Conservation (phyloP, 2,797 vertebrate species). For the Mus caroli region DNA sequence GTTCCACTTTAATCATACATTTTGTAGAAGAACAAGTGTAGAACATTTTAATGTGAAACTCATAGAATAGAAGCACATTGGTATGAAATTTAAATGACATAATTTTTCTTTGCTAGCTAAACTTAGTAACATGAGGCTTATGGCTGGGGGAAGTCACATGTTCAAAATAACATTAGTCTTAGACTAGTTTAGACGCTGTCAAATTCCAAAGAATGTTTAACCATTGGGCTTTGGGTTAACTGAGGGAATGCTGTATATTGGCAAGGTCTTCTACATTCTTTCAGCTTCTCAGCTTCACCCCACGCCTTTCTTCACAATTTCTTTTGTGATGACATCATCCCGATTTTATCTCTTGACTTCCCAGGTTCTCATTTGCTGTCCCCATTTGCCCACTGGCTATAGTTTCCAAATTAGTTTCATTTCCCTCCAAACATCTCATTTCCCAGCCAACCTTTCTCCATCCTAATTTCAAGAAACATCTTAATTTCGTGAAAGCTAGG, state of each 20-base stretch:
- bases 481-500: neutral
- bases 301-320: neutral
- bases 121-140: slow-evolving; percentile 13
- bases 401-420: neutral
- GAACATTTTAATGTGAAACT: slow-evolving; percentile 67
- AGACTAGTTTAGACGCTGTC: slow-evolving; percentile 41
- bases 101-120: slow-evolving; percentile 66
- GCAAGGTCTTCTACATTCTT: neutral
- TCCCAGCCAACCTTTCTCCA: neutral
- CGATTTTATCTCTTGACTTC: neutral
- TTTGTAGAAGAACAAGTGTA: slow-evolving; percentile 67
- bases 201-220: slow-evolving; percentile 32
- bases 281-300: neutral
- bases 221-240: neutral
- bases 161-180: slow-evolving; percentile 8
- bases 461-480: neutral
- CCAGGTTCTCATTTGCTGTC: neutral
- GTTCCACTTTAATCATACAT: slow-evolving; percentile 71
- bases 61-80: slow-evolving; percentile 53
- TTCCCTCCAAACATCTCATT: neutral
- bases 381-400: neutral
- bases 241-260: neutral
- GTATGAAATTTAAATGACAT: slow-evolving; percentile 73
- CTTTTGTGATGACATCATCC: neutral
- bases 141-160: neutral